Evolutionary conservation across 2,797 vertebrate species (phyloP).

Genomic region (Rhynchonycteris naso): DNA sequence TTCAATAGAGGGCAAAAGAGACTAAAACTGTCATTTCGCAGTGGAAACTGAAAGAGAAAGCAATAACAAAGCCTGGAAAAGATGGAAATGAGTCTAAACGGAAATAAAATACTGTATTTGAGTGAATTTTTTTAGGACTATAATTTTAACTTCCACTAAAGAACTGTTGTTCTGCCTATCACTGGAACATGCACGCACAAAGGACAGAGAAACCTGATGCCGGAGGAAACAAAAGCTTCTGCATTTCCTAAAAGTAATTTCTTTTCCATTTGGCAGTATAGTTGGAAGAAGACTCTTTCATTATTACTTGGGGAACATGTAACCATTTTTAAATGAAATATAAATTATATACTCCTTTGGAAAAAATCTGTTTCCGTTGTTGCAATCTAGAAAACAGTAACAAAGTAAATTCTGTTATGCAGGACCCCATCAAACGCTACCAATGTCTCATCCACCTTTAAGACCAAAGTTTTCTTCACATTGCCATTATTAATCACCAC

Average conservation of each 20-base stretch:
- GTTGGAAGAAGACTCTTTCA: conserved; percentile 42
- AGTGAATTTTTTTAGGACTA: conserved; percentile 50
- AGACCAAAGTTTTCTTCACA: background rate
- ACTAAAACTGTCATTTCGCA: conserved; percentile 78
- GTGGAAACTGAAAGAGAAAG: conserved; percentile 66
- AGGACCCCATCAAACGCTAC: background rate
- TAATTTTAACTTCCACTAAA: conserved; percentile 75
- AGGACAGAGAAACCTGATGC: conserved; percentile 40
- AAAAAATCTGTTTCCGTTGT: background rate
- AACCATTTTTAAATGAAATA: conserved; percentile 49
- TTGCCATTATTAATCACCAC: too few species aligned
- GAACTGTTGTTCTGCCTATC: conserved; percentile 51
- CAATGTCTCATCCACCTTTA: background rate
- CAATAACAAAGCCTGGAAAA: conserved; percentile 67
- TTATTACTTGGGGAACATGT: conserved; percentile 10
- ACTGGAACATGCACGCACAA: conserved; percentile 64
- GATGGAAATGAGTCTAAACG: conserved; percentile 69
- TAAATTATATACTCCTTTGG: conserved; percentile 40
- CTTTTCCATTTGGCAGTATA: background rate
- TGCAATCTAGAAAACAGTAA: background rate
- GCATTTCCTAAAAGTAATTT: conserved; percentile 16
- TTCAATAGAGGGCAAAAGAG: conserved; percentile 86
- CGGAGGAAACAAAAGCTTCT: conserved; percentile 40
- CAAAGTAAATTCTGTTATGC: background rate
- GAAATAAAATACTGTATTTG: conserved; percentile 71